A percentile compares a stretch with the other conserved stretches of the same genome.
Evolutionary conservation across 2,797 vertebrate genomes (phyloP).

Genomic region (Merluccius polli): DNA sequence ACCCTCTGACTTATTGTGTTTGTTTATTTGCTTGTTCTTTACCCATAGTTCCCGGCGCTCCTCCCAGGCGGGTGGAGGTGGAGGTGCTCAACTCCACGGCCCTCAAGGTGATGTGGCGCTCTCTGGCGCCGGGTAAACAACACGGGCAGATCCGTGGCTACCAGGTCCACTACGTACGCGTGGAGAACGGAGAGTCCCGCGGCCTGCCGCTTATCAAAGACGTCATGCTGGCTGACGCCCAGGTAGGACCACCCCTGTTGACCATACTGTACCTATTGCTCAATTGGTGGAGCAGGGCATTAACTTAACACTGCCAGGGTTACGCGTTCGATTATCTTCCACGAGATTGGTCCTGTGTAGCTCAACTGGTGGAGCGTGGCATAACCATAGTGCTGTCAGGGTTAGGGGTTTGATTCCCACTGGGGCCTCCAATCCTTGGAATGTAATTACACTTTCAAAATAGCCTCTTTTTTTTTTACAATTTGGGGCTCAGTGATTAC

Average conservation of each 20-base stretch:
- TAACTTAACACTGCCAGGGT: background rate
- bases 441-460: background rate
- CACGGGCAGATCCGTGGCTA: conserved; percentile 98
- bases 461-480: background rate
- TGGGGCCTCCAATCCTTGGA: background rate
- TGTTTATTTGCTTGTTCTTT: background rate
- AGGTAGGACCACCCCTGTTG: conserved; percentile 73
- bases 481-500: background rate
- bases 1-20: background rate
- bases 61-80: conserved; percentile 92
- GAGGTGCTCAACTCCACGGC: conserved; percentile 95
- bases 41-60: conserved; percentile 87
- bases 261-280: background rate
- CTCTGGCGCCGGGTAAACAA: conserved; percentile 85
- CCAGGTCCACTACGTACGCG: conserved; percentile 94
- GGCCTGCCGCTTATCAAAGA: conserved; percentile 95
- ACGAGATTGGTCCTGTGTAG: background rate
- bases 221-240: conserved; percentile 94
- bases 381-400: background rate
- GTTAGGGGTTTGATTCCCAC: background rate
- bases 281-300: background rate
- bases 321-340: background rate
- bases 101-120: conserved; percentile 94
- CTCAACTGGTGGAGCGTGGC: too few relatives aligned
- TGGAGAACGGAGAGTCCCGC: conserved; percentile 92